These are phyloP conservation scores for Drosophila helvetica DNA, from an alignment of 2,888 invertebrate species.

Conservation along the genomic window DNA sequence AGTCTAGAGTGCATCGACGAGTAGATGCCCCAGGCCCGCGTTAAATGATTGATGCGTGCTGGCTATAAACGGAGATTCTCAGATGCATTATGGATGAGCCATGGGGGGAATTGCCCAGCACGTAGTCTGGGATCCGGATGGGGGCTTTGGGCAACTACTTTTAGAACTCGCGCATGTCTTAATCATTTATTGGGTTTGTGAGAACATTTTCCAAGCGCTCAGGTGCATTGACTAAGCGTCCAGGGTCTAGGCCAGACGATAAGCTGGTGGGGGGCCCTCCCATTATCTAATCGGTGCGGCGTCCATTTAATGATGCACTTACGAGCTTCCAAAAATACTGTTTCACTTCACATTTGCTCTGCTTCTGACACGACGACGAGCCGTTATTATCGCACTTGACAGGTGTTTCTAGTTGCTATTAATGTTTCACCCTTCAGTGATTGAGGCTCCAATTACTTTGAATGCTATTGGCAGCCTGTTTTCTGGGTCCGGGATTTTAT, in stretches of 20 bases:
- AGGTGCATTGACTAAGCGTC: constrained; percentile 18
- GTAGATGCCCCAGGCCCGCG: neutral
- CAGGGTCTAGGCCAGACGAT: constrained; percentile 20
- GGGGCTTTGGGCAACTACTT: neutral
- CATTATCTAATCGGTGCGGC: constrained; percentile 38
- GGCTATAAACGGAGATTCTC: neutral
- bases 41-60: constrained; percentile 1
- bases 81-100: constrained; percentile 21
- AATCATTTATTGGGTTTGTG: constrained; percentile 39
- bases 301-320: constrained; percentile 19
- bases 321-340: neutral
- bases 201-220: constrained; percentile 49
- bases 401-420: constrained; percentile 21
- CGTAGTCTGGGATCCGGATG: neutral
- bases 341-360: neutral
- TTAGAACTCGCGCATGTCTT: constrained; percentile 31
- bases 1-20: constrained; percentile 9
- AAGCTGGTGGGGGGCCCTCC: neutral
- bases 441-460: neutral
- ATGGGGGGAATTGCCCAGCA: constrained; percentile 18
- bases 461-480: neutral
- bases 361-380: neutral
- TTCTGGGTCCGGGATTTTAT: constrained; percentile 20
- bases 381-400: constrained; percentile 14
- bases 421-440: constrained; percentile 3